Conservation (phyloP, 2,888 invertebrate species). For the Cephus nigrinus region DNA sequence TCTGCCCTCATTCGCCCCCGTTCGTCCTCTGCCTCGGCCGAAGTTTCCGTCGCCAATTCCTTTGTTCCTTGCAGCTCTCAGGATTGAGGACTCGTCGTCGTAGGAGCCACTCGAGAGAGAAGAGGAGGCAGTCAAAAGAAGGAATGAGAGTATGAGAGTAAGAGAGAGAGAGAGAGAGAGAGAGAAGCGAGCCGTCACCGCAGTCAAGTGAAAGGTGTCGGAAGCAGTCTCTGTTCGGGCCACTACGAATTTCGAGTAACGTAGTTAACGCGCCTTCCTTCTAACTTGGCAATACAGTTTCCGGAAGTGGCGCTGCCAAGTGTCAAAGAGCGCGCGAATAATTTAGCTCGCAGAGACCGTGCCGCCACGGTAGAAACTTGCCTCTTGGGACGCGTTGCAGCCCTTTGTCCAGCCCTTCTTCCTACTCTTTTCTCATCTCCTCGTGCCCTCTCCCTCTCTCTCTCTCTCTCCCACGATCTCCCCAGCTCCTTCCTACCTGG, state of each 20-base stretch:
- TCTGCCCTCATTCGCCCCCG: slow-evolving; percentile 21
- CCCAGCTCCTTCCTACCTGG: slow-evolving; percentile 18
- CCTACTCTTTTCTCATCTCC: slow-evolving; percentile 20
- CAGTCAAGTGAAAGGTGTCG: slow-evolving; percentile 17
- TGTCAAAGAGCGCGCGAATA: slow-evolving; percentile 44
- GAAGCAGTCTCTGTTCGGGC: slow-evolving; percentile 12
- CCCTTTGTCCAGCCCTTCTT: slow-evolving; percentile 42
- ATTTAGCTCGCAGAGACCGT: slow-evolving; percentile 32
- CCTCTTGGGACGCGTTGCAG: slow-evolving; percentile 35
- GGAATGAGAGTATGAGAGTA: slow-evolving; percentile 6
- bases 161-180: not conserved
- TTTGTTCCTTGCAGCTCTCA: slow-evolving; percentile 26
- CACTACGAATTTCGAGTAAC: slow-evolving; percentile 13
- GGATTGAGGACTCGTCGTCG: not conserved
- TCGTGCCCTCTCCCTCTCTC: not conserved
- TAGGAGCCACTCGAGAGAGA: slow-evolving; percentile 5
- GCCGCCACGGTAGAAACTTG: slow-evolving; percentile 17
- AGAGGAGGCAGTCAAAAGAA: slow-evolving; percentile 3
- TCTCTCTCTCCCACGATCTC: not conserved
- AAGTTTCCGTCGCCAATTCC: slow-evolving; percentile 31
- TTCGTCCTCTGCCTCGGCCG: slow-evolving; percentile 22
- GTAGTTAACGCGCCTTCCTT: slow-evolving; percentile 10
- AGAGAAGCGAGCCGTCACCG: not conserved
- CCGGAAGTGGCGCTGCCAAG: slow-evolving; percentile 24
- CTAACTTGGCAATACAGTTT: slow-evolving; percentile 18